phyloP scores from a whole-genome alignment of 2,888 invertebrate species.

The Macrosiphum euphorbiae region DNA sequence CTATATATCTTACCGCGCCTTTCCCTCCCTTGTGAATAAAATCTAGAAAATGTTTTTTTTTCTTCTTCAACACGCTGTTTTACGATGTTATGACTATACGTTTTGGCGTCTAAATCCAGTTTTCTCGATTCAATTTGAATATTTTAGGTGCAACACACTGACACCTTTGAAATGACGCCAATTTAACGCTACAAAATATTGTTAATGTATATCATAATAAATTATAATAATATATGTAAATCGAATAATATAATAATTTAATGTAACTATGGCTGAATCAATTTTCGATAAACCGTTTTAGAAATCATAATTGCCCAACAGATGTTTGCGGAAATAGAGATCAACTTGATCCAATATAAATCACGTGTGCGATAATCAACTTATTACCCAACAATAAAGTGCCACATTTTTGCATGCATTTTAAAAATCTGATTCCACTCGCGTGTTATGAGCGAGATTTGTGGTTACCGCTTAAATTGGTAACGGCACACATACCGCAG shows the following conservation, averaged over 20 bases:
- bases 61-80: neutral
- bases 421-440: conserved; percentile 21
- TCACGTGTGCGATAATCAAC: neutral
- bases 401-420: conserved; percentile 19
- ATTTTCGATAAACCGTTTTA: conserved; percentile 22
- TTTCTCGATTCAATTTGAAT: conserved; percentile 17
- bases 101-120: neutral
- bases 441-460: conserved; percentile 16
- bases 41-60: neutral
- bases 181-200: conserved; percentile 3
- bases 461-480: conserved; percentile 13
- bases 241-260: too few relatives aligned
- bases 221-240: conserved; percentile 11
- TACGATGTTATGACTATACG: neutral
- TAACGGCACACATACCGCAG: neutral
- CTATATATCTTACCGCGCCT: neutral
- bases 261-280: neutral
- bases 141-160: neutral
- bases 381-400: conserved; percentile 28
- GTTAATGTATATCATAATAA: neutral
- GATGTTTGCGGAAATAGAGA: conserved; percentile 26
- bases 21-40: neutral
- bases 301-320: conserved; percentile 37
- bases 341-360: conserved; percentile 1
- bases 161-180: neutral